phyloP scores from a whole-genome alignment of 2,113 vertebrate species.

The Stercorarius parasiticus region DNA sequence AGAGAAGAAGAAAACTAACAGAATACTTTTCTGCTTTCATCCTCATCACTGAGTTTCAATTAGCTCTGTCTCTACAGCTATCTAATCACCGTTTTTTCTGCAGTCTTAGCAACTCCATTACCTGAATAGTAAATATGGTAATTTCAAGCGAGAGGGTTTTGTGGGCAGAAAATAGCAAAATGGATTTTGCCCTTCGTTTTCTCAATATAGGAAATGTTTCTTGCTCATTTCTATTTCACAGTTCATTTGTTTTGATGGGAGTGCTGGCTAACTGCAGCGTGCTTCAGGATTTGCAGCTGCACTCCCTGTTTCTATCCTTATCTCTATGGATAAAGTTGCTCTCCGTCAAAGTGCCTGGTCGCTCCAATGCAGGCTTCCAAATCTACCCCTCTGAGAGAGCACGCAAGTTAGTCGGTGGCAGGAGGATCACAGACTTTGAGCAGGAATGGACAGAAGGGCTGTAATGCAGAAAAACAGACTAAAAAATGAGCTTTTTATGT shows the following conservation, averaged over 20 bases:
- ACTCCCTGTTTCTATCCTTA: background rate
- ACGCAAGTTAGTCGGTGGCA: rapidly evolving
- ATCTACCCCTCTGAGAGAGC: background rate
- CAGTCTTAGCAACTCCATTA: background rate
- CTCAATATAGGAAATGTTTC: background rate
- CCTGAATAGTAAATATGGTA: background rate
- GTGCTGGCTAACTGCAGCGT: background rate
- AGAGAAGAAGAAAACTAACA: background rate
- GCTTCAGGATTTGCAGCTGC: background rate
- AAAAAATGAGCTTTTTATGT: background rate
- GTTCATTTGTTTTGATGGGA: background rate
- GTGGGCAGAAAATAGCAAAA: background rate
- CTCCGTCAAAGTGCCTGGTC: background rate
- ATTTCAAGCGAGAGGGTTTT: background rate
- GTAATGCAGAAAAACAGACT: rapidly evolving
- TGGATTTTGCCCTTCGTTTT: background rate
- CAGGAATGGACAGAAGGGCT: background rate
- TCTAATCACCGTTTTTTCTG: background rate
- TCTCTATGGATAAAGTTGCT: rapidly evolving
- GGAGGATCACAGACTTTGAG: background rate
- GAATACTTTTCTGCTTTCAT: background rate
- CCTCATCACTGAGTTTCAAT: background rate
- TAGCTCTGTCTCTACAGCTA: background rate
- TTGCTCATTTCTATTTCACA: background rate
- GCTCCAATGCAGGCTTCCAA: background rate